Percentiles rank a stretch among this genome's conserved stretches.
phyloP scores from a whole-genome alignment of 1,140 invertebrate species.

The Conus ventricosus region DNA sequence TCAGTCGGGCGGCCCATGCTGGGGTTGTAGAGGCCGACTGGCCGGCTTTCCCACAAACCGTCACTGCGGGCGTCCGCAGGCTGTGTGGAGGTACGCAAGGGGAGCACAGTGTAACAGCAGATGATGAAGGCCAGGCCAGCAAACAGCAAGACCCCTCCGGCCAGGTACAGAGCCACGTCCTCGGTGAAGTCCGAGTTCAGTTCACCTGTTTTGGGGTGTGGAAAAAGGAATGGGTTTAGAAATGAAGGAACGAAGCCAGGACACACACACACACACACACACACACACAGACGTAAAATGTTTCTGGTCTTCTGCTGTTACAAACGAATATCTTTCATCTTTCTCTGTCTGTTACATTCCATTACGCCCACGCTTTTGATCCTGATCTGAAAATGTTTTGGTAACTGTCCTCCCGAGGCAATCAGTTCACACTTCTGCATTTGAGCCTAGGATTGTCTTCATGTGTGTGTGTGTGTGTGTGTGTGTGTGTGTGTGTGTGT shows the following conservation, averaged over 20 bases:
- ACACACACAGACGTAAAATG: neutral
- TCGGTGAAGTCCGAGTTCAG: neutral
- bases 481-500: too few relatives aligned
- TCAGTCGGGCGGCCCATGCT: neutral
- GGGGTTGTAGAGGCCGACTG: neutral
- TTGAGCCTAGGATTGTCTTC: too few relatives aligned
- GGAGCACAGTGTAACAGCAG: neutral
- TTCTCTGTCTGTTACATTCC: too few relatives aligned
- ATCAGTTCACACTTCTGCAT: too few relatives aligned
- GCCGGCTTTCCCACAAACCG: too few relatives aligned
- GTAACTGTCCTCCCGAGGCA: too few relatives aligned
- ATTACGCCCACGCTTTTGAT: too few relatives aligned
- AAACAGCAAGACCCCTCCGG: slow-evolving; percentile 6
- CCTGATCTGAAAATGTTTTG: too few relatives aligned
- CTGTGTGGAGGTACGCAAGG: neutral
- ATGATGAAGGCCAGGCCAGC: neutral
- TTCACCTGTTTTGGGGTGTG: neutral
- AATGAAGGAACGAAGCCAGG: neutral
- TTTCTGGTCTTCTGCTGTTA: neutral
- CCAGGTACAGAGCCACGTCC: neutral
- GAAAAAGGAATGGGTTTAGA: neutral
- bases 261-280: neutral
- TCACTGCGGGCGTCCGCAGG: neutral
- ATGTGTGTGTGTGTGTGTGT: too few relatives aligned
- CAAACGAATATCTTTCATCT: neutral